Percentiles rank a stretch among this genome's conserved stretches.
Conservation (phyloP, 2,888 invertebrate genomes). For the Melanchra persicariae region DNA sequence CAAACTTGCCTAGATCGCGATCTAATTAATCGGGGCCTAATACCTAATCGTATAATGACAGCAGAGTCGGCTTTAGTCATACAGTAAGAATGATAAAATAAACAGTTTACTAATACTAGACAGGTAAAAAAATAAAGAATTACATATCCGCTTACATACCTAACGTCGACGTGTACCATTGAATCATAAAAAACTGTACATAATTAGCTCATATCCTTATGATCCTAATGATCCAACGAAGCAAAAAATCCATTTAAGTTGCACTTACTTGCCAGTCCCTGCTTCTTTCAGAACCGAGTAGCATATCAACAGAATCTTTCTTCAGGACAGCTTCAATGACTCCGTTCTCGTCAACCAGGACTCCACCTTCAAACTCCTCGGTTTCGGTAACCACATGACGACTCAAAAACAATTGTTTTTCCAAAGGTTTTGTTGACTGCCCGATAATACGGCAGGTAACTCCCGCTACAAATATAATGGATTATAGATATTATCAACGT, state of each 20-base stretch:
- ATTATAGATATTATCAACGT: slow-evolving; percentile 14
- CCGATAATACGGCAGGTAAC: slow-evolving; percentile 52
- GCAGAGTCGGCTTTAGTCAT: background rate
- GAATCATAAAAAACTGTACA: background rate
- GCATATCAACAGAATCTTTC: slow-evolving; percentile 79
- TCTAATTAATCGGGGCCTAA: slow-evolving; percentile 1
- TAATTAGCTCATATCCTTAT: slow-evolving; percentile 5
- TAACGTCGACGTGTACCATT: slow-evolving; percentile 4
- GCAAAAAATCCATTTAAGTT: slow-evolving; percentile 7
- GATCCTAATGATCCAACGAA: background rate
- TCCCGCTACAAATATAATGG: slow-evolving; percentile 54
- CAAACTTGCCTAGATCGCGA: background rate
- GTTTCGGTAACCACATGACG: slow-evolving; percentile 88
- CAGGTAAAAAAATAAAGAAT: background rate
- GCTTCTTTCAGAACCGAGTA: slow-evolving; percentile 65
- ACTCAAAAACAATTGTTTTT: slow-evolving; percentile 82
- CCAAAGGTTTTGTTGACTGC: slow-evolving; percentile 44
- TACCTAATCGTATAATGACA: slow-evolving; percentile 5
- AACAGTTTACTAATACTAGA: slow-evolving; percentile 1
- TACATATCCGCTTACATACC: background rate
- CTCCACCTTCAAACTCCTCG: slow-evolving; percentile 90
- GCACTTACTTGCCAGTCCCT: slow-evolving; percentile 58
- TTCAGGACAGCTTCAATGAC: slow-evolving; percentile 90
- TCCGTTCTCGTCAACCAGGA: slow-evolving; percentile 90
- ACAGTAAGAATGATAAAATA: background rate